Percentiles rank a stretch among this genome's conserved stretches.
phyloP scores from a whole-genome alignment of 2,797 vertebrate genomes.

The Acridotheres tristis region DNA sequence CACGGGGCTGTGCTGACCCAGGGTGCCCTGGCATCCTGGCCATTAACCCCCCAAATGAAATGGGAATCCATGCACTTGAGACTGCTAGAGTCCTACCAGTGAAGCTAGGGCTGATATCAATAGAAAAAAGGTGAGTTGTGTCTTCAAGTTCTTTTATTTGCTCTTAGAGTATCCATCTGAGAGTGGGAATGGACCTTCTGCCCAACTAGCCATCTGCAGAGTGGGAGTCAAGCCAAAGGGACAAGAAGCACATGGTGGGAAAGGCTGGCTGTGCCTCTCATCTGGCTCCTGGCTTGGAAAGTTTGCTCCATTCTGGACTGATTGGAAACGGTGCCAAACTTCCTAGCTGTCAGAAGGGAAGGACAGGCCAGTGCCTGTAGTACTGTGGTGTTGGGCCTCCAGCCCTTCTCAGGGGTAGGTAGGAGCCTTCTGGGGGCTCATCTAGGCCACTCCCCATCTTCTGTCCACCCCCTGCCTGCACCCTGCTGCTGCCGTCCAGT shows the following conservation, averaged over 20 bases:
- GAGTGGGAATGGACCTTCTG: too few species aligned
- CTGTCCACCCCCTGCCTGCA: background rate
- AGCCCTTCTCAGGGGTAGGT: background rate
- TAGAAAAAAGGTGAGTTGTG: background rate
- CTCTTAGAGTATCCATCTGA: background rate
- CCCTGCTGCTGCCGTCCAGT: background rate
- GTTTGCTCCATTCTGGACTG: background rate
- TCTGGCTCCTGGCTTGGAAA: background rate
- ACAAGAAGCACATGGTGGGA: background rate
- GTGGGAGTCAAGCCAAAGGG: background rate
- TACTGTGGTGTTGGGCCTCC: background rate
- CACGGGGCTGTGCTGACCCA: accelerated
- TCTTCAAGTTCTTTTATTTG: background rate
- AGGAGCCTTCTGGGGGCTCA: background rate
- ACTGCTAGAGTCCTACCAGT: accelerated
- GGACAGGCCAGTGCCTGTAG: background rate
- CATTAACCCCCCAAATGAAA: accelerated
- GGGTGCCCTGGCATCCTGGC: background rate
- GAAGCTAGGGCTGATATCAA: background rate
- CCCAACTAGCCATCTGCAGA: background rate
- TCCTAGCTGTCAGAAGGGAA: background rate
- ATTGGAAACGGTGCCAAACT: background rate
- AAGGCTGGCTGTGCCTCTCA: background rate
- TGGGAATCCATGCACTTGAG: accelerated
- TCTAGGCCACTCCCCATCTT: background rate